Conservation (phyloP, 64 coral and sea anemone genomes). For the Montipora sp. region DNA sequence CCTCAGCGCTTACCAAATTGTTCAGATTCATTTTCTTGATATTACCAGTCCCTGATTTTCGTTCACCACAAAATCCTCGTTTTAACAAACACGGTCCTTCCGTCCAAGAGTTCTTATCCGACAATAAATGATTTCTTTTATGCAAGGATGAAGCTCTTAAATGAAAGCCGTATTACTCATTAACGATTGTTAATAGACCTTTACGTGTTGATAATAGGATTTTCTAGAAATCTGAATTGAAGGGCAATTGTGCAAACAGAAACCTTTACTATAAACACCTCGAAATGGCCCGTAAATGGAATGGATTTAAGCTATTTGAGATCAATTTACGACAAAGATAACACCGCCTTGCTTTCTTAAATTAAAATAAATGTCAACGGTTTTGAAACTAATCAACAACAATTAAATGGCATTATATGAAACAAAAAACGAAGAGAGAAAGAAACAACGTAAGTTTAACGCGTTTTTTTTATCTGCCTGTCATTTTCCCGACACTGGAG, state of each 20-base stretch:
- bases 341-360: too few species aligned
- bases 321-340: neutral
- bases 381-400: neutral
- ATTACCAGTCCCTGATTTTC: neutral
- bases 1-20: slow-evolving; percentile 31
- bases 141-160: neutral
- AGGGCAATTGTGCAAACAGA: too few species aligned
- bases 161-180: too few species aligned
- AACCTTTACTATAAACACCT: neutral
- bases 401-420: too few species aligned
- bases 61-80: neutral
- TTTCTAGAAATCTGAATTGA: too few species aligned
- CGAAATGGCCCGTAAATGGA: neutral
- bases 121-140: neutral
- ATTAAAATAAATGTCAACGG: too few species aligned
- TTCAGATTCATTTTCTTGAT: slow-evolving; percentile 18
- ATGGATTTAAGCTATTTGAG: neutral
- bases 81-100: neutral
- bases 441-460: too few species aligned
- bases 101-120: neutral
- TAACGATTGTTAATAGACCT: neutral
- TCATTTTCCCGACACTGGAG: too few species aligned
- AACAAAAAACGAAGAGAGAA: too few species aligned
- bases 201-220: neutral
- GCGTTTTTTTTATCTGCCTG: too few species aligned